phyloP scores from a whole-genome alignment of 2,888 invertebrate genomes.

The Ectemnius lituratus region DNA sequence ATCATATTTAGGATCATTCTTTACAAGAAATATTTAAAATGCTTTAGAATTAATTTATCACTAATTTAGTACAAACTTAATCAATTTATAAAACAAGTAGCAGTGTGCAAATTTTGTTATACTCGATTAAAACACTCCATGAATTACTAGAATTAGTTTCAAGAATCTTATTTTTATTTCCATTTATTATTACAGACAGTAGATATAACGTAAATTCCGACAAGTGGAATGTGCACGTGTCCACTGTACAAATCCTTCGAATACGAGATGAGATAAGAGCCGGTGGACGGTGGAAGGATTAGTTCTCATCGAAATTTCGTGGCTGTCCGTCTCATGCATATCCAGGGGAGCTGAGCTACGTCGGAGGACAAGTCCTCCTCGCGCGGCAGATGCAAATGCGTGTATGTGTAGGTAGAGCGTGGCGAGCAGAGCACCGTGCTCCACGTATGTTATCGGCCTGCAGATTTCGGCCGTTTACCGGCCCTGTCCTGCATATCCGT shows the following conservation, averaged over 20 bases:
- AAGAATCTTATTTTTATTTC: no score
- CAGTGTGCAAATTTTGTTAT: no score
- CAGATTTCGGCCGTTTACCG: conserved; percentile 55
- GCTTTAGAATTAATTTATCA: no score
- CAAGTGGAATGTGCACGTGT: no score
- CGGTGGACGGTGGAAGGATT: background rate
- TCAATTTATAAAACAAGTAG: no score
- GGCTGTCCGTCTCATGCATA: conserved; percentile 52
- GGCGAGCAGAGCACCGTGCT: conserved; percentile 6
- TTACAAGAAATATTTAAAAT: no score
- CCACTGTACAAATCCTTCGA: background rate
- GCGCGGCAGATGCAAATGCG: conserved; percentile 53
- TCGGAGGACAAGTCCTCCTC: conserved; percentile 22
- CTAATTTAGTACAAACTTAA: no score
- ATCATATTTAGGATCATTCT: no score
- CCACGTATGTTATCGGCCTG: conserved; percentile 50
- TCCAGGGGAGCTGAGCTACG: conserved; percentile 41
- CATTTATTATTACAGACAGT: no score
- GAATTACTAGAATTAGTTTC: no score
- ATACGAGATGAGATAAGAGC: background rate
- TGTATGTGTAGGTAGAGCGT: conserved; percentile 14
- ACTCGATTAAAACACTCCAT: no score
- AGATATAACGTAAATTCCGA: no score
- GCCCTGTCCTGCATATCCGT: conserved; percentile 24
- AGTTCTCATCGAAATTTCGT: conserved; percentile 43